phyloP scores from a whole-genome alignment of 2,888 invertebrate species.

The Monoplex corrugatus region DNA sequence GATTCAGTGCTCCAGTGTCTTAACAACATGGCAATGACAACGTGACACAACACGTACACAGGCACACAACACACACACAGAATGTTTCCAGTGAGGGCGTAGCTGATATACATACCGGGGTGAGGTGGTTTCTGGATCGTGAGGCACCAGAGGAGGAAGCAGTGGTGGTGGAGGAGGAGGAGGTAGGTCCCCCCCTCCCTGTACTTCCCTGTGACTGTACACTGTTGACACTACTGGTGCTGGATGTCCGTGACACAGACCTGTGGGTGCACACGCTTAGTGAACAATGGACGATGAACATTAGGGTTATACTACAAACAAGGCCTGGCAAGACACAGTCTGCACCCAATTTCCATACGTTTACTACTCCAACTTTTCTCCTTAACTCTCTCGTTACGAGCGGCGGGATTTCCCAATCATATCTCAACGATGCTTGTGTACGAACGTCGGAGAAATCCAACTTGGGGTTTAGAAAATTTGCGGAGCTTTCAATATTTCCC shows the following conservation, averaged over 20 bases:
- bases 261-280: not conserved
- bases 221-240: conserved; percentile 49
- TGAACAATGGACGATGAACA: too few relatives aligned
- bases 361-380: too few relatives aligned
- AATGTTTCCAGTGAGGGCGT: not conserved
- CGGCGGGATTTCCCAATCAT: too few relatives aligned
- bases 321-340: too few relatives aligned
- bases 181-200: not conserved
- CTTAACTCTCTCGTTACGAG: too few relatives aligned
- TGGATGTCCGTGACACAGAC: conserved; percentile 45
- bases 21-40: not conserved
- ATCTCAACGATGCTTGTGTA: too few relatives aligned
- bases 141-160: conserved; percentile 13
- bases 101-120: conserved; percentile 35
- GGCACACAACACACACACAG: not conserved
- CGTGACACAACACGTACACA: conserved; percentile 3
- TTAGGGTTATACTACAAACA: too few relatives aligned
- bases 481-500: too few relatives aligned
- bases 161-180: conserved; percentile 19
- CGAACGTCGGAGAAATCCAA: too few relatives aligned
- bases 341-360: too few relatives aligned
- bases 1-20: not conserved
- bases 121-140: conserved; percentile 40
- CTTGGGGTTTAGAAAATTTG: too few relatives aligned
- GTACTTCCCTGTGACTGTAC: conserved; percentile 47